These are phyloP conservation scores for Chalcis sispes DNA, from an alignment of 2,888 invertebrate species.

Conservation along the genomic window DNA sequence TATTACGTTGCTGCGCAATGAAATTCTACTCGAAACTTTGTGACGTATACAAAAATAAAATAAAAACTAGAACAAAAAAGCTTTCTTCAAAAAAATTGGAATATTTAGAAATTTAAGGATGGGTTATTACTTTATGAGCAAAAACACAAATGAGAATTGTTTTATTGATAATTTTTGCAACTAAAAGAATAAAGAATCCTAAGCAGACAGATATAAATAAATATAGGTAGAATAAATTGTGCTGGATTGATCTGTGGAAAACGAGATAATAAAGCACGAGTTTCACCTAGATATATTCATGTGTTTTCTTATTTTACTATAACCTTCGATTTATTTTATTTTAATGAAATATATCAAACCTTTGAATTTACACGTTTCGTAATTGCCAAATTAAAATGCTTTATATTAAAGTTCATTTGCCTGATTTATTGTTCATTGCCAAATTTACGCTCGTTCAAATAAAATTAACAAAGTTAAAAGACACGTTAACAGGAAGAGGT, in stretches of 20 bases:
- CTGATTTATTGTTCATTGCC: no score
- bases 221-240: slow-evolving; percentile 25
- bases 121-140: slow-evolving; percentile 7
- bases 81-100: slow-evolving; percentile 11
- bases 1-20: slow-evolving; percentile 36
- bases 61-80: not conserved
- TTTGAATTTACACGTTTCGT: no score
- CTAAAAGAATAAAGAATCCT: slow-evolving; percentile 20
- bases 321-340: slow-evolving; percentile 1
- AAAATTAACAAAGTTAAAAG: no score
- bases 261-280: slow-evolving; percentile 43
- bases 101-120: slow-evolving; percentile 29
- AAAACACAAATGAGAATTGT: slow-evolving; percentile 31
- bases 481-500: no score
- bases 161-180: slow-evolving; percentile 32
- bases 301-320: slow-evolving; percentile 2
- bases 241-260: slow-evolving; percentile 32
- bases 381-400: no score
- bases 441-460: no score
- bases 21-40: slow-evolving; percentile 30
- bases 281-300: slow-evolving; percentile 34
- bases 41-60: slow-evolving; percentile 36
- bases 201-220: slow-evolving; percentile 18
- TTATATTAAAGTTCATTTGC: no score
- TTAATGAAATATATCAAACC: no score